Percentiles rank a stretch among this genome's conserved stretches.
phyloP scores from a whole-genome alignment of 53 echinoderm and acorn worm genomes.

The Paelopatides confundens region DNA sequence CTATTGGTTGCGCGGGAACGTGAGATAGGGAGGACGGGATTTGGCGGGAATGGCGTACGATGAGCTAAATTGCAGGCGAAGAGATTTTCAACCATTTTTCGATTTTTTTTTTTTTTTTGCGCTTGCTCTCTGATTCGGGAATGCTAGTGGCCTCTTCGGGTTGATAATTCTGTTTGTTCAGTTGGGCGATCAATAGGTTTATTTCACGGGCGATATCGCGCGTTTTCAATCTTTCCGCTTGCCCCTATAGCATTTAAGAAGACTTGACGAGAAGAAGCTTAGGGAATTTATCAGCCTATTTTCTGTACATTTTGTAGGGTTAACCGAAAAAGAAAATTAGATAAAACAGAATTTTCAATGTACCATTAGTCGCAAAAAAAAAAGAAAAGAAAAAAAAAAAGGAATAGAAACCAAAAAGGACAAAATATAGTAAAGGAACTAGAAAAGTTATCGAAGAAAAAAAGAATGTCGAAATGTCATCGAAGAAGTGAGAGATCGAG shows the following conservation, averaged over 20 bases:
- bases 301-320: not conserved
- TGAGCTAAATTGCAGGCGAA: constrained; percentile 58
- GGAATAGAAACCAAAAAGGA: not conserved
- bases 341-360: not conserved
- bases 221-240: constrained; percentile 52
- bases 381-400: not conserved
- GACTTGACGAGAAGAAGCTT: constrained; percentile 46
- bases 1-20: constrained; percentile 34
- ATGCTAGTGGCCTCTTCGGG: constrained; percentile 68
- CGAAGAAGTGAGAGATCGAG: constrained; percentile 38
- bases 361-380: not conserved
- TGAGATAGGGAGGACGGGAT: constrained; percentile 21
- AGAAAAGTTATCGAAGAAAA: not conserved
- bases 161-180: constrained; percentile 97
- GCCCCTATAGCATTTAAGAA: constrained; percentile 32
- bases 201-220: constrained; percentile 76
- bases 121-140: constrained; percentile 81
- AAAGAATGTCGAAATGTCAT: constrained; percentile 35
- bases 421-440: too few relatives aligned
- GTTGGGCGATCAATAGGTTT: constrained; percentile 87
- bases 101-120: constrained; percentile 59
- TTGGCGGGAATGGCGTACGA: constrained; percentile 9
- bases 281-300: constrained; percentile 11
- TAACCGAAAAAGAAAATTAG: not conserved
- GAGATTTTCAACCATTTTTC: constrained; percentile 69